Evolutionary conservation across 2,113 vertebrate species (phyloP).

Genomic region (Echinops telfairi): DNA sequence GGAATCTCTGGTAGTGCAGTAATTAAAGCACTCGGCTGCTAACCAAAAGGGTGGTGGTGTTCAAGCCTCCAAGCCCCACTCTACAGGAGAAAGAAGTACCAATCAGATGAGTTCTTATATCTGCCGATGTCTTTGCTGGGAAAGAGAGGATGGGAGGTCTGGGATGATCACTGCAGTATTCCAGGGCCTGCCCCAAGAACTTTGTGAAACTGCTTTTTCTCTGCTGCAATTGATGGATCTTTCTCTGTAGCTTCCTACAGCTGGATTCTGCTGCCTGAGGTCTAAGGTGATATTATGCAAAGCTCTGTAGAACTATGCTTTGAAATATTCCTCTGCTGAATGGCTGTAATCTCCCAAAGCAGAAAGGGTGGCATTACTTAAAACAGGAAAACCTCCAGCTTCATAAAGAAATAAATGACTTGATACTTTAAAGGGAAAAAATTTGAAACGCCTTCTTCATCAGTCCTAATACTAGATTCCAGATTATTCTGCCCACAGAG

Average conservation of each 20-base stretch:
- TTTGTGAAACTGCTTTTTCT: background rate
- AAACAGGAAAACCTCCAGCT: constrained; percentile 1
- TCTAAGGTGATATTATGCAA: background rate
- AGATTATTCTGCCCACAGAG: background rate
- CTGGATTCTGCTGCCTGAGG: background rate
- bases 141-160: background rate
- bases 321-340: background rate
- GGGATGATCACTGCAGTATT: background rate
- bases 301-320: background rate
- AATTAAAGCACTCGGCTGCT: background rate
- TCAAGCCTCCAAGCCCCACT: background rate
- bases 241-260: background rate
- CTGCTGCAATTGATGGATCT: background rate
- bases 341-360: background rate
- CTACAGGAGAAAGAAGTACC: background rate
- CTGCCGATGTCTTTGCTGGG: background rate
- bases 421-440: constrained; percentile 16
- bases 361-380: background rate
- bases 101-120: background rate
- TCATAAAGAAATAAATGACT: background rate
- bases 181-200: background rate
- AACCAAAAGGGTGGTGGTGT: background rate
- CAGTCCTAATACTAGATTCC: background rate
- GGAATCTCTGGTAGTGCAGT: background rate
- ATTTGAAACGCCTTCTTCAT: background rate